Percentiles rank a stretch among this genome's conserved stretches.
Evolutionary conservation across 2,797 vertebrate genomes (phyloP).

Genomic region (Buceros bicornis): DNA sequence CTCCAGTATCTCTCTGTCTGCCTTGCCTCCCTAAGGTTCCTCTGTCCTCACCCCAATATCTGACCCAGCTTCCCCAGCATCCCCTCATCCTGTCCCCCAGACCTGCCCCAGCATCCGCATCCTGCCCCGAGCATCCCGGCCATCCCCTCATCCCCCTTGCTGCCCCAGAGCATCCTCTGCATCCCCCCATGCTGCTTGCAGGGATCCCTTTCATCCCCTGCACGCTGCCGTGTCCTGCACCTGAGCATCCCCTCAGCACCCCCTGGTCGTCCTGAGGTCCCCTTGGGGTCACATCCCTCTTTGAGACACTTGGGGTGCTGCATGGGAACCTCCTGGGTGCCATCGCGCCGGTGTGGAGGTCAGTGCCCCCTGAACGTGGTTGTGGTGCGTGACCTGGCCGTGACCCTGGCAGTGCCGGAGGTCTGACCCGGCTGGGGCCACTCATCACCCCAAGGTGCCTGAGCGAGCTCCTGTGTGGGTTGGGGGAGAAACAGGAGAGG

Average conservation of each 20-base stretch:
- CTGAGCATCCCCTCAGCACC: not conserved
- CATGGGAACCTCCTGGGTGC: accelerated
- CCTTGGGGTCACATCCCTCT: not conserved
- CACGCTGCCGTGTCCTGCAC: not conserved
- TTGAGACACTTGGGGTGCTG: not conserved
- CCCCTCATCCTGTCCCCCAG: not conserved
- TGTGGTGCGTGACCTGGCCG: accelerated
- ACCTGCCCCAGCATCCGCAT: not conserved
- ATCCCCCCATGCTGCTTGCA: not conserved
- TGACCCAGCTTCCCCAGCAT: not conserved
- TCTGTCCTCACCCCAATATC: not conserved
- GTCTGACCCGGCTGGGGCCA: not conserved
- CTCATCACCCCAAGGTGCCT: too few relatives aligned
- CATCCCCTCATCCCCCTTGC: not conserved
- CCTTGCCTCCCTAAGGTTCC: not conserved
- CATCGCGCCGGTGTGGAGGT: accelerated
- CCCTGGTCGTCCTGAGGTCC: not conserved
- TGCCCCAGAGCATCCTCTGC: not conserved
- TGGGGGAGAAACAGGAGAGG: not conserved
- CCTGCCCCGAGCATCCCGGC: not conserved
- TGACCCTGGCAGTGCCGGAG: not conserved
- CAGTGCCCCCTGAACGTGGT: not conserved
- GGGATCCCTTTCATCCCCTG: not conserved
- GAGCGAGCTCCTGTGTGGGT: not conserved
- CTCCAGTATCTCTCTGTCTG: not conserved